A percentile compares a stretch with the other conserved stretches of the same genome.
Conservation (phyloP, 2,888 invertebrate species). For the Junonia oenone region DNA sequence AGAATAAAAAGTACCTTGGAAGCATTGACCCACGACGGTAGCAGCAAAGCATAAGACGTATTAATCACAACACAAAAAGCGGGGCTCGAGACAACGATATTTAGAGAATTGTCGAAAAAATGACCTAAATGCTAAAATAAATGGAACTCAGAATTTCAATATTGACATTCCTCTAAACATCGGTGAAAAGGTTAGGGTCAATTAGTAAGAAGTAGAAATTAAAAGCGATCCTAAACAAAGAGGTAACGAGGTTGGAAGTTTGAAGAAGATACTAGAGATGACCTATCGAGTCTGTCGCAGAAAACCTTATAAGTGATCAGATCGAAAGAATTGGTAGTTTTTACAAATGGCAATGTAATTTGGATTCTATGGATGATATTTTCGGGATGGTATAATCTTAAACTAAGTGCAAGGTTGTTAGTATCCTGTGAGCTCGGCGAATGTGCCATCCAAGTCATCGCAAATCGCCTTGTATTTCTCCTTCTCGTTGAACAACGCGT, state of each 20-base stretch:
- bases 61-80: constrained; percentile 74
- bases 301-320: constrained; percentile 11
- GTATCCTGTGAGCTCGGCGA: constrained; percentile 98
- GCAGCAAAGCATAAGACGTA: constrained; percentile 73
- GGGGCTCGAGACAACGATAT: constrained; percentile 41
- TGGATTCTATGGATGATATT: constrained; percentile 25
- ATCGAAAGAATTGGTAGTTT: constrained; percentile 9
- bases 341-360: constrained; percentile 13
- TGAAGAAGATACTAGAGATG: background rate
- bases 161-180: constrained; percentile 49
- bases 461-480: constrained; percentile 98
- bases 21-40: constrained; percentile 70
- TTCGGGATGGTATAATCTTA: constrained; percentile 59
- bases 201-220: constrained; percentile 42
- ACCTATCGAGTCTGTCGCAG: constrained; percentile 7
- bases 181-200: constrained; percentile 42
- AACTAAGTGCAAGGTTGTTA: constrained; percentile 80
- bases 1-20: constrained; percentile 64
- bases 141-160: constrained; percentile 22
- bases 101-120: constrained; percentile 45
- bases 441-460: constrained; percentile 98
- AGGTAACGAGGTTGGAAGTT: constrained; percentile 10
- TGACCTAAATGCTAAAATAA: constrained; percentile 28
- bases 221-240: constrained; percentile 22
- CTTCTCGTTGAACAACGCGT: constrained; percentile 91